Percentiles rank a stretch among this genome's conserved stretches.
phyloP scores from a whole-genome alignment of 2,113 vertebrate species.

The Spizaetus ornatus region DNA sequence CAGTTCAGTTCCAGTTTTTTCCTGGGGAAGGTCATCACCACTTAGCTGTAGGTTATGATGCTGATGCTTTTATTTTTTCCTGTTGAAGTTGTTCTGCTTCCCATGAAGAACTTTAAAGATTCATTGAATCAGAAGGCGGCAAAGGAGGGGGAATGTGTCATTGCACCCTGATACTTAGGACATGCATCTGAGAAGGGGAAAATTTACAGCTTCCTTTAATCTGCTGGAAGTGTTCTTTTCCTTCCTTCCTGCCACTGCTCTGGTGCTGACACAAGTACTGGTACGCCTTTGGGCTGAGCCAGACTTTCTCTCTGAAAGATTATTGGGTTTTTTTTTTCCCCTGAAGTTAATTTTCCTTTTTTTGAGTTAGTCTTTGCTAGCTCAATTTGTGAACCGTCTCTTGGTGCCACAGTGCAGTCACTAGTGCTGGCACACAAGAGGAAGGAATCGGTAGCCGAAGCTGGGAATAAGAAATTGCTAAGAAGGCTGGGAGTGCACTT shows the following conservation, averaged over 20 bases:
- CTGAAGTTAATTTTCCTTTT: not conserved
- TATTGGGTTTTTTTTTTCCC: accelerated
- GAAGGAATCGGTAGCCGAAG: not conserved
- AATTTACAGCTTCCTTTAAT: not conserved
- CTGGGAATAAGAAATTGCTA: not conserved
- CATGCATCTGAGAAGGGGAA: not conserved
- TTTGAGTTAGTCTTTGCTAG: not conserved
- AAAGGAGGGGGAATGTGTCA: not conserved
- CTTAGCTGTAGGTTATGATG: not conserved
- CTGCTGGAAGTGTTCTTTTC: not conserved
- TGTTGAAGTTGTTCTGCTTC: not conserved
- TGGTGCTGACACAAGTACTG: not conserved
- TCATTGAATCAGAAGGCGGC: not conserved
- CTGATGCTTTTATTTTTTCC: constrained; percentile 1
- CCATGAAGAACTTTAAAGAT: not conserved
- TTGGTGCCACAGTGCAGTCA: not conserved
- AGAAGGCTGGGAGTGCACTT: not conserved
- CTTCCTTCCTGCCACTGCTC: not conserved
- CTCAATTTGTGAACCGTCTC: not conserved
- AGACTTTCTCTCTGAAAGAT: not conserved
- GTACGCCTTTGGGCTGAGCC: not conserved
- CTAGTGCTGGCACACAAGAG: not conserved
- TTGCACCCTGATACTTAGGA: not conserved
- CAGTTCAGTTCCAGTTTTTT: not conserved
- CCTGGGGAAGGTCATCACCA: constrained; percentile 1